Evolutionary conservation across 1,140 invertebrate species (phyloP), one percentile per base, ranked within the genome.

Genomic region (Pseudomyrmex dendroicus): DNA sequence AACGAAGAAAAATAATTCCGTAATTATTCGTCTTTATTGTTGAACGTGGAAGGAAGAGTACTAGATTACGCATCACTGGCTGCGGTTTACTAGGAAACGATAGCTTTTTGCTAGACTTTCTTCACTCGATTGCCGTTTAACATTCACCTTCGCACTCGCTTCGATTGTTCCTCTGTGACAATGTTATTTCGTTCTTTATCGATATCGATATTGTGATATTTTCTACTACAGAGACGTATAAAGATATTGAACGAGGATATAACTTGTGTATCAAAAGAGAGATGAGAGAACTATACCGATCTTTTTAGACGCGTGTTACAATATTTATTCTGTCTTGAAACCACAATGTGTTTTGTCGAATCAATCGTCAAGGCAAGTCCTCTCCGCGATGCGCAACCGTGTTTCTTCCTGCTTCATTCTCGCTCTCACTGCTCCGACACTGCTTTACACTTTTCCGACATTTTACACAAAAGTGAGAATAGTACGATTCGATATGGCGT

Each of bases 111-210:
- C 59, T 59, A 50, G 15, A 54, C 66, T 80, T 80, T 80, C 76
- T 80, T 70, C 15, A 17, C 15, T 78, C 46, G 13, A 57, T 12
- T 50, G n/a, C 10, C 66, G n/a, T 72, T 80, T 80, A 80, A 80
- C 76, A 80, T 80, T 80, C 76, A 80, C 76, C 76, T 80, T 80
- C 44, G 46, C 35, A 67, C 63, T 77, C 74, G 63, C 76, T 80
- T 80, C 3, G 8, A 72, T 80, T 70, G 44, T 70, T 80, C 35
- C 64, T 46, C 9, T 76, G 25, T 13, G 20, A 70, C 54, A 57
- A 59, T 70, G 44, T 25, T 48, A 70, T 2, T 25, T 35, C 35
- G 13, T 20, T n/a, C 13, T 5, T 76, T 12, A 56, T n/a, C 0
- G 20, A n/a, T 64, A 54, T 54, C 46, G 4, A 20, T 2, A 63